A percentile compares a stretch with the other conserved stretches of the same genome.
Conservation (phyloP, 1,140 invertebrate species). For the Pachypeltis micranthus region DNA sequence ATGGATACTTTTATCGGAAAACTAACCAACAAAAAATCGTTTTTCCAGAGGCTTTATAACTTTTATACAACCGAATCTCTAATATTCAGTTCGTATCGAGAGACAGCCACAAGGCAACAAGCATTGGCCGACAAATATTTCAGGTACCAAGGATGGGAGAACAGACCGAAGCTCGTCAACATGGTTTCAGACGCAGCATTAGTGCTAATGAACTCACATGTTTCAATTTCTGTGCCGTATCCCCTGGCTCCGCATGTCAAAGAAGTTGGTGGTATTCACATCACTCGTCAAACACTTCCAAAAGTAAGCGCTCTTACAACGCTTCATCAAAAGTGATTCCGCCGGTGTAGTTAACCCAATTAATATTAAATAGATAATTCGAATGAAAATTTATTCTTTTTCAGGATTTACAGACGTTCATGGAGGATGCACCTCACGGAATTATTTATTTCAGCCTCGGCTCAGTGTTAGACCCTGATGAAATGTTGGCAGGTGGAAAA, state of each 20-base stretch:
- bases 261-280: constrained; percentile 47
- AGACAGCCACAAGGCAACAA: constrained; percentile 1
- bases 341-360: too few species aligned
- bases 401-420: constrained; percentile 43
- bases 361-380: too few species aligned
- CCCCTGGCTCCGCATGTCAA: constrained; percentile 39
- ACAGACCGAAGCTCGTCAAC: constrained; percentile 9
- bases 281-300: too few species aligned
- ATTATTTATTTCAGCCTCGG: constrained; percentile 30
- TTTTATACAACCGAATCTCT: not conserved
- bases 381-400: too few species aligned
- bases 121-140: constrained; percentile 16
- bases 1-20: not conserved
- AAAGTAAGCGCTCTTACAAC: too few species aligned
- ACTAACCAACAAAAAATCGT: not conserved
- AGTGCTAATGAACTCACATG: constrained; percentile 40
- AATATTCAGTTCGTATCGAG: not conserved
- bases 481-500: too few species aligned
- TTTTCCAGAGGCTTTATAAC: constrained; percentile 16
- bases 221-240: constrained; percentile 37
- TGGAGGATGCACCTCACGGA: constrained; percentile 39
- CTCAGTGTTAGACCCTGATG: not conserved
- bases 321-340: too few species aligned
- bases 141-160: constrained; percentile 18
- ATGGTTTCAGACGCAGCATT: constrained; percentile 4